Conservation (phyloP, 2,888 invertebrate genomes). For the Sphaeridia pumilis region DNA sequence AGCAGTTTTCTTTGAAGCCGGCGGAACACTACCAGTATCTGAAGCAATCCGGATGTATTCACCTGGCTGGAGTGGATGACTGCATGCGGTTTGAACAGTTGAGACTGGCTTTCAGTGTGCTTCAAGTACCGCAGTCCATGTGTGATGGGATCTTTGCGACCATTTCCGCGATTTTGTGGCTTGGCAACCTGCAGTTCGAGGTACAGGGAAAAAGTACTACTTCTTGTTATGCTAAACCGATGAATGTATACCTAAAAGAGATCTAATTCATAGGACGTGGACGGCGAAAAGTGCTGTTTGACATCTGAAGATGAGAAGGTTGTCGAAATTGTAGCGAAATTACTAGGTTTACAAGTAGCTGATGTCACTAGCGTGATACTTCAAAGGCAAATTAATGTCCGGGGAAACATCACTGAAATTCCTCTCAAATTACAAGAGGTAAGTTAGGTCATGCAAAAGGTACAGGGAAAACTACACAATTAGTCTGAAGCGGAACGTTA, state of each 20-base stretch:
- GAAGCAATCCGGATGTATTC: conserved; percentile 62
- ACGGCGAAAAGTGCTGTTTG: conserved; percentile 71
- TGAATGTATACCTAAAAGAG: not conserved
- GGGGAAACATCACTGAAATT: conserved; percentile 86
- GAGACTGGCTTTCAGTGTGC: conserved; percentile 72
- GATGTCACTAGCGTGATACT: conserved; percentile 63
- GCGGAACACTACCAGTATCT: conserved; percentile 70
- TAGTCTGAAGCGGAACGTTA: not conserved
- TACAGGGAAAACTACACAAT: not conserved
- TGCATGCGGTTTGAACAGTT: conserved; percentile 67
- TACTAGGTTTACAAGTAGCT: conserved; percentile 62
- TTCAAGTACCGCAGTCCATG: conserved; percentile 73
- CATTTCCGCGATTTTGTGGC: conserved; percentile 76
- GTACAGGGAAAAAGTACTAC: conserved; percentile 41
- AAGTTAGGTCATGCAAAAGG: conserved; percentile 23
- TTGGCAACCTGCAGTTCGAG: conserved; percentile 74
- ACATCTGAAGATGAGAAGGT: conserved; percentile 59
- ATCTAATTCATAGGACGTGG: conserved; percentile 52
- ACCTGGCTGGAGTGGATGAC: conserved; percentile 54
- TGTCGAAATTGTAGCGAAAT: conserved; percentile 55
- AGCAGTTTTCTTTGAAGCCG: conserved; percentile 59
- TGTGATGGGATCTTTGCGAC: conserved; percentile 82
- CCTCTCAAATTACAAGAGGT: conserved; percentile 77
- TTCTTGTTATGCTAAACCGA: not conserved
- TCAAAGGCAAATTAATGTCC: conserved; percentile 73